Conservation (phyloP, 2,797 vertebrate species). For the Myotis myotis region DNA sequence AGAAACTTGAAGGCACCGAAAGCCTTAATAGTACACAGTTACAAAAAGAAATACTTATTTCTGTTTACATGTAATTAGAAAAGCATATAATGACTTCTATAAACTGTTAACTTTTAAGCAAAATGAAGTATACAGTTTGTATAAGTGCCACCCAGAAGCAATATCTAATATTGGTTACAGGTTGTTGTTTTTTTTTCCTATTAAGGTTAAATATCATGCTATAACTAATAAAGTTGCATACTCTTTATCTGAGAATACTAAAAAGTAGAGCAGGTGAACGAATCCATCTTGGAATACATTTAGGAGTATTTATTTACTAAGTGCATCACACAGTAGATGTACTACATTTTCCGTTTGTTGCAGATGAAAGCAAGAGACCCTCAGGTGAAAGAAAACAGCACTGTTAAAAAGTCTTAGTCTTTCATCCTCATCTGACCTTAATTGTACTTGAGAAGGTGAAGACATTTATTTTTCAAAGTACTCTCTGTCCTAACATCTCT, state of each 20-base stretch:
- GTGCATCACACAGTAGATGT: slow-evolving; percentile 4
- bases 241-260: slow-evolving; percentile 65
- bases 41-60: not conserved
- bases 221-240: slow-evolving; percentile 57
- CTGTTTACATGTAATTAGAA: not conserved
- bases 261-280: slow-evolving; percentile 65
- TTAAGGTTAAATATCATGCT: slow-evolving; percentile 63
- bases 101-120: not conserved
- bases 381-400: not conserved
- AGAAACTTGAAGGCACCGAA: not conserved
- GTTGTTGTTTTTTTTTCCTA: not conserved
- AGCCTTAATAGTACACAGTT: not conserved
- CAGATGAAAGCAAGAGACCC: slow-evolving; percentile 47
- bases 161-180: not conserved
- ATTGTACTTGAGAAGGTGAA: slow-evolving; percentile 45
- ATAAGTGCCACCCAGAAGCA: not conserved
- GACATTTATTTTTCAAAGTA: not conserved
- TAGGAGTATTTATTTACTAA: slow-evolving; percentile 69
- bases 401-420: not conserved
- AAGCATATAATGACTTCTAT: not conserved
- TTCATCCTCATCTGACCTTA: slow-evolving; percentile 50
- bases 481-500: not conserved
- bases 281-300: slow-evolving; percentile 62
- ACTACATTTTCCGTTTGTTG: slow-evolving; percentile 48
- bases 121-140: not conserved